Conservation (phyloP, 2,888 invertebrate species). For the Fabriciana adippe region DNA sequence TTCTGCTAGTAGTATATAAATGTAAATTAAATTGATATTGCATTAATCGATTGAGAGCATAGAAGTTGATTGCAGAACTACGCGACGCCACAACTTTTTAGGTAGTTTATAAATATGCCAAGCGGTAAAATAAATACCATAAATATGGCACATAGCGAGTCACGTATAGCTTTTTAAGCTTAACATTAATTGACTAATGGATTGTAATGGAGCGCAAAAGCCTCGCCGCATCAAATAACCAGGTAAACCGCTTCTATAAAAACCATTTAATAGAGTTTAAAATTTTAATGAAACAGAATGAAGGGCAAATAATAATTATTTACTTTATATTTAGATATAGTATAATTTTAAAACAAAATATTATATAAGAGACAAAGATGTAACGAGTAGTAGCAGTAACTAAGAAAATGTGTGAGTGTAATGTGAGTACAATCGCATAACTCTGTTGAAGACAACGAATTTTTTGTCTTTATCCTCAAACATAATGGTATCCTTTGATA, state of each 20-base stretch:
- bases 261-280: conserved; percentile 22
- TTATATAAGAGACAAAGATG: no score
- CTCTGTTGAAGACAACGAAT: neutral
- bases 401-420: no score
- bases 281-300: conserved; percentile 13
- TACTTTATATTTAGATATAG: neutral
- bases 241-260: conserved; percentile 20
- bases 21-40: no score
- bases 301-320: conserved; percentile 6
- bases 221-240: conserved; percentile 29
- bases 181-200: conserved; percentile 39
- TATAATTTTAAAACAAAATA: neutral
- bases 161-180: conserved; percentile 31
- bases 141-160: conserved; percentile 3
- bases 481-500: conserved; percentile 3
- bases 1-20: no score
- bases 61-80: neutral
- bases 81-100: neutral
- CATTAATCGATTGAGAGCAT: neutral
- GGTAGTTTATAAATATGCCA: neutral
- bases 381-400: no score
- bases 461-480: conserved; percentile 2
- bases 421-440: neutral
- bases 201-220: conserved; percentile 34
- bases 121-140: conserved; percentile 6